phyloP scores from a whole-genome alignment of 2,113 vertebrate genomes.

The Motacilla alba region DNA sequence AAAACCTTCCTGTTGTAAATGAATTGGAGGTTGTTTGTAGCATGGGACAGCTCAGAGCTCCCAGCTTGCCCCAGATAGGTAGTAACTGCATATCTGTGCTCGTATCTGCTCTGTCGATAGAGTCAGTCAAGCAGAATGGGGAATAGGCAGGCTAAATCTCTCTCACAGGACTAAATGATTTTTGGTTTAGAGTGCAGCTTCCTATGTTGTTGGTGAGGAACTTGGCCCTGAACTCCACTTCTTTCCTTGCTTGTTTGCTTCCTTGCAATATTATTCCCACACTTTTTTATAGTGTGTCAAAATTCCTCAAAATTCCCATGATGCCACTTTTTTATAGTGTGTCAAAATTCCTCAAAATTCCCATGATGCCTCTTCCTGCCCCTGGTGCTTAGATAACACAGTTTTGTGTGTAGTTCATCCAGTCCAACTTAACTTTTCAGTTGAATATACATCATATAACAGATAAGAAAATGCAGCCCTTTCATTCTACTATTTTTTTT shows the following conservation, averaged over 20 bases:
- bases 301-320: too few relatives aligned
- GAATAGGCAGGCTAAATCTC: neutral
- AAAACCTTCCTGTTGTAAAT: neutral
- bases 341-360: too few relatives aligned
- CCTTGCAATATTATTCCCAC: neutral
- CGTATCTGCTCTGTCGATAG: fast-evolving
- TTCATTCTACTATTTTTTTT: neutral
- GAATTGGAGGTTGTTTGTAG: neutral
- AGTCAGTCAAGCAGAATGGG: neutral
- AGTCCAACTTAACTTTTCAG: neutral
- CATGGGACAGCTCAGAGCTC: neutral
- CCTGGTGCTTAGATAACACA: neutral
- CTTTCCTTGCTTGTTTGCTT: neutral
- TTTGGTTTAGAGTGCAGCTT: neutral
- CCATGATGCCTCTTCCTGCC: neutral
- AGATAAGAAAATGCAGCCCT: neutral
- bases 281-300: neutral
- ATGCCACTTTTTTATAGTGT: neutral
- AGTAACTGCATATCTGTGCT: neutral
- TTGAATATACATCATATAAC: neutral
- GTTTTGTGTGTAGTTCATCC: neutral
- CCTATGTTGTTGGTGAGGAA: neutral
- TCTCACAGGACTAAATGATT: neutral
- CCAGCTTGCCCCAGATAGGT: neutral
- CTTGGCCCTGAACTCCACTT: neutral